Evolutionary conservation across 2,797 vertebrate genomes (phyloP).

Genomic region (Hydrocynus forskahlii): DNA sequence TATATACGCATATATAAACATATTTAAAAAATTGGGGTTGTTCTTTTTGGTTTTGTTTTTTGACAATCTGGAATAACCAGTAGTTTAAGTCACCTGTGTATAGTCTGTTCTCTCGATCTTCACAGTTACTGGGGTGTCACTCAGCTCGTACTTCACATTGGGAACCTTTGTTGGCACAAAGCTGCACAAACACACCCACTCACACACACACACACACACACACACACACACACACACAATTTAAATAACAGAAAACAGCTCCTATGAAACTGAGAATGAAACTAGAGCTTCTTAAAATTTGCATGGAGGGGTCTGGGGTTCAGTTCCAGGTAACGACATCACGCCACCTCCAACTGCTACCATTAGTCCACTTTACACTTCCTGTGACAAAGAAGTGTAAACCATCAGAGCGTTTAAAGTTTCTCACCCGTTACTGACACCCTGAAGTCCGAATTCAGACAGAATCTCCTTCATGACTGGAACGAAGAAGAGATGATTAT

Average conservation of each 20-base stretch:
- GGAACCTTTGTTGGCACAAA: conserved; percentile 80
- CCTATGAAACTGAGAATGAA: conserved; percentile 42
- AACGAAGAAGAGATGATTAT: conserved; percentile 6
- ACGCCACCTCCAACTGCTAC: neutral
- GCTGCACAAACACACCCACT: conserved; percentile 58
- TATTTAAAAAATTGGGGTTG: too few species aligned
- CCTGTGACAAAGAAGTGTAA: neutral
- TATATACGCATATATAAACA: too few species aligned
- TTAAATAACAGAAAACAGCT: conserved; percentile 45
- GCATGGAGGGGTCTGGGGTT: neutral
- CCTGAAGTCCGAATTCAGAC: conserved; percentile 79
- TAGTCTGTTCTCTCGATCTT: conserved; percentile 43
- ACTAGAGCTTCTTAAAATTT: neutral
- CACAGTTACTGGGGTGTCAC: conserved; percentile 52
- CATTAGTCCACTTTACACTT: neutral
- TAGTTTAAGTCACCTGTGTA: conserved; percentile 53
- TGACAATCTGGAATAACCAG: neutral
- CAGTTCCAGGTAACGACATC: conserved; percentile 5
- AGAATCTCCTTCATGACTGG: conserved; percentile 82
- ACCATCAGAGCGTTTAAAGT: conserved; percentile 2
- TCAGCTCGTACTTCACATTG: conserved; percentile 77
- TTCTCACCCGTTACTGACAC: conserved; percentile 75
- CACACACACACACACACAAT: conserved; percentile 7
- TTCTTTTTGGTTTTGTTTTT: too few species aligned
- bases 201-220: neutral